Evolutionary conservation across 2,113 vertebrate genomes (phyloP), one percentile per base, ranked within the genome.

Genomic region (Alaudala cheleensis): DNA sequence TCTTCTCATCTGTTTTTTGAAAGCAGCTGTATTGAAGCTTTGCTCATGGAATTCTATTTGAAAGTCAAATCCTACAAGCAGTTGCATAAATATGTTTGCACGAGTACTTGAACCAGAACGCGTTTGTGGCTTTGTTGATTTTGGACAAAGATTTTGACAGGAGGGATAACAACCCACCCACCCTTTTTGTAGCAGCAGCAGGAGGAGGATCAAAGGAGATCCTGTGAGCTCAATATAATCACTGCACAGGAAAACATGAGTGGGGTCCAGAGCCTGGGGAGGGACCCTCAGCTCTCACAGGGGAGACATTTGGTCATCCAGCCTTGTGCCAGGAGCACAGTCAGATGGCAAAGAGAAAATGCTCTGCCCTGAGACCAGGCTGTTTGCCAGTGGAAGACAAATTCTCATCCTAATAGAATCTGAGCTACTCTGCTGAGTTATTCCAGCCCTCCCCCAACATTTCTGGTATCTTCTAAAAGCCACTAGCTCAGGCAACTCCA

Each of bases 51-150:
- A 86, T 89, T 93, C 80, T 74, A 87, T 92, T 78, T 96, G 96
- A 77, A 94, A 97, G 91, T 83, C 89, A 90, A 91, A 96, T 81
- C 76, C 88, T 92, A 81, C 91, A 93, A 92, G 86, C 85, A 95
- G 87, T 92, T 94, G 92, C 88, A 96, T 74, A 95, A 96, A 92
- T 93, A 80, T 50, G 61, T 93, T 95, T 93, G 92, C 85, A 91
- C 1, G 31, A 92, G 92, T n/a, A 79, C 88, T 93, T 91, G 92
- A 92, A 97, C 88, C 92, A 93, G 64, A 83, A 95, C 25, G 3
- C 4, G 2, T 84, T 88, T 34, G 90, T 40, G 83, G 74, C 74
- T 93, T 83, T 96, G 95, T 80, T 96, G 86, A 84, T 90, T 88
- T 96, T 96, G 95, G 96, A 93, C 44, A 78, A 79, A 79, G 85